Evolutionary conservation across 2,888 invertebrate species (phyloP), one percentile per base, ranked within the genome.

Genomic region (Troilus luridus): DNA sequence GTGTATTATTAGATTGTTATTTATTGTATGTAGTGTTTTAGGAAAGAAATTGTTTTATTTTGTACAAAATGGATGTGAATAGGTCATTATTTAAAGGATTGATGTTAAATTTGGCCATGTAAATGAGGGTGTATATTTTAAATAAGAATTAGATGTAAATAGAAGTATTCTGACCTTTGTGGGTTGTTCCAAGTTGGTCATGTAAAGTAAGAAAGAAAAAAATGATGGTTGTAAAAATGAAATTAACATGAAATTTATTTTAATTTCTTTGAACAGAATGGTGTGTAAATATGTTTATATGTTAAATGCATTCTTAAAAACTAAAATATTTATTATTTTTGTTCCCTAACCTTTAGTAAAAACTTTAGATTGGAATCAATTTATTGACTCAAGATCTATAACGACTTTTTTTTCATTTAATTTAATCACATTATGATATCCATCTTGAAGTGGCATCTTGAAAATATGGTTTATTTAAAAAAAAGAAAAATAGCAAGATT

Each of bases 1-100:
- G 54, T 90, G 72, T 90, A 90, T 90, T 90, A 90, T 90, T 90
- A 90, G 90, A 90, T 59, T 56, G 56, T 85, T 85, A 85, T 85
- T 85, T 85, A 85, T 85, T 85, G 58, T 85, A 85, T 85, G 85
- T 85, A 56, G 54, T 85, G 56, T 41, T 77, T 77, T 77, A 77
- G 72, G 41, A 77, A 77, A 77, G 72, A 41, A 77, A 77, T 77
- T 85, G 85, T 56, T 85, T 85, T 54, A 56, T 85, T 85, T 85
- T 85, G 85, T 85, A 85, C 56, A 85, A 56, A 85, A 56, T n/a
- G 85, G 85, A 85, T 85, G 85, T 85, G 85, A 85, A 85, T 85
- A 85, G 27, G 85, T 85, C 14, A 6, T 85, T 85, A 85, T 85
- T 56, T 85, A n/a, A n/a, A 56, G 85, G n/a, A 85, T 56, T 24